Evolutionary conservation across 2,888 invertebrate genomes (phyloP).

Genomic region (Diarsia dahlii): DNA sequence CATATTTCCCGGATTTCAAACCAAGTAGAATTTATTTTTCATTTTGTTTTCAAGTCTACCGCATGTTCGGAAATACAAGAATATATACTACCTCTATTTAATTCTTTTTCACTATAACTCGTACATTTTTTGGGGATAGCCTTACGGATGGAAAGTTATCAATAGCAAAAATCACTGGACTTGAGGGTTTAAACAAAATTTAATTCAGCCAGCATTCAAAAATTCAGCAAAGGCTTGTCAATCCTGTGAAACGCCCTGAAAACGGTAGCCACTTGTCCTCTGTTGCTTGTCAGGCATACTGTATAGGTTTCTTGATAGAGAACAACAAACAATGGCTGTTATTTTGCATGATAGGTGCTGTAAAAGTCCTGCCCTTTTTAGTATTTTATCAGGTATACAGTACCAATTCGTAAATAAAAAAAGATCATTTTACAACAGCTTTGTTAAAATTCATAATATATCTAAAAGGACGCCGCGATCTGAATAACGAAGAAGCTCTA

Average conservation of each 20-base stretch:
- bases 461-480: conserved; percentile 16
- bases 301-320: not conserved
- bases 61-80: not conserved
- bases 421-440: conserved; percentile 3
- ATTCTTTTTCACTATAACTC: not conserved
- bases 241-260: too few relatives aligned
- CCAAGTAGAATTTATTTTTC: not conserved
- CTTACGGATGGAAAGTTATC: not conserved
- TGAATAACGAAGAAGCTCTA: conserved; percentile 23
- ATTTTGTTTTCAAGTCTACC: not conserved
- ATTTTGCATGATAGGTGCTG: not conserved
- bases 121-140: too few relatives aligned
- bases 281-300: not conserved
- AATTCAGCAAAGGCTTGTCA: too few relatives aligned
- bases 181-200: not conserved
- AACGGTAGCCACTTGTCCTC: not conserved
- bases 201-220: not conserved
- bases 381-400: not conserved
- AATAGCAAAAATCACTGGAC: not conserved
- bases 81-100: not conserved
- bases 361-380: not conserved
- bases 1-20: conserved; percentile 16
- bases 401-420: not conserved
- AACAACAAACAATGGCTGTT: not conserved
- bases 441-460: conserved; percentile 24